A percentile compares a stretch with the other conserved stretches of the same genome.
These are phyloP conservation scores for Peromyscus aztecus DNA, from an alignment of 2,797 vertebrate genomes.

Conservation along the genomic window DNA sequence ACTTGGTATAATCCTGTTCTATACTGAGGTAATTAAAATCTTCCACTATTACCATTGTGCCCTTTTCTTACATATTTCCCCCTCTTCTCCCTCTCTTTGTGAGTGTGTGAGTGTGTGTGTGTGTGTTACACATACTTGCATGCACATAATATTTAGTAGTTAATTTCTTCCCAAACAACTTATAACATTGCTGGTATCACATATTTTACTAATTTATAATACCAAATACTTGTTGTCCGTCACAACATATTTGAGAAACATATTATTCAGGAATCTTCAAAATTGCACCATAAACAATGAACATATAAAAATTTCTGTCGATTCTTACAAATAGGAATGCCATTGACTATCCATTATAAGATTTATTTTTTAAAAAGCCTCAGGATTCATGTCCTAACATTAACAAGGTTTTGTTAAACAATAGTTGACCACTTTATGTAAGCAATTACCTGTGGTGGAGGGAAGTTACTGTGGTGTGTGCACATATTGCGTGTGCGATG, in stretches of 20 bases:
- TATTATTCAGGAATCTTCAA: conserved; percentile 41
- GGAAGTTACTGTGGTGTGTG: background rate
- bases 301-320: conserved; percentile 16
- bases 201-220: conserved; percentile 27
- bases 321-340: conserved; percentile 43
- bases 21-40: conserved; percentile 85
- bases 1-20: conserved; percentile 82
- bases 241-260: conserved; percentile 31
- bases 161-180: conserved; percentile 38
- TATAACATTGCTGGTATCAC: conserved; percentile 4
- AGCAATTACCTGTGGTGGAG: conserved; percentile 2
- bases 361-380: background rate
- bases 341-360: background rate
- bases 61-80: conserved; percentile 58
- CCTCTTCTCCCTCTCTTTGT: background rate
- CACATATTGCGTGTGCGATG: rapidly evolving
- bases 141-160: conserved; percentile 32
- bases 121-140: background rate
- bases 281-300: conserved; percentile 36
- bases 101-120: background rate
- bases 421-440: conserved; percentile 53
- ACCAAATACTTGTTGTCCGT: background rate
- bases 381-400: conserved; percentile 26
- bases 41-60: conserved; percentile 37
- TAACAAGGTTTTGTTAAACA: conserved; percentile 69